Evolutionary conservation across 1,140 invertebrate genomes (phyloP), one percentile per base, ranked within the genome.

Genomic region (Conus ventricosus): DNA sequence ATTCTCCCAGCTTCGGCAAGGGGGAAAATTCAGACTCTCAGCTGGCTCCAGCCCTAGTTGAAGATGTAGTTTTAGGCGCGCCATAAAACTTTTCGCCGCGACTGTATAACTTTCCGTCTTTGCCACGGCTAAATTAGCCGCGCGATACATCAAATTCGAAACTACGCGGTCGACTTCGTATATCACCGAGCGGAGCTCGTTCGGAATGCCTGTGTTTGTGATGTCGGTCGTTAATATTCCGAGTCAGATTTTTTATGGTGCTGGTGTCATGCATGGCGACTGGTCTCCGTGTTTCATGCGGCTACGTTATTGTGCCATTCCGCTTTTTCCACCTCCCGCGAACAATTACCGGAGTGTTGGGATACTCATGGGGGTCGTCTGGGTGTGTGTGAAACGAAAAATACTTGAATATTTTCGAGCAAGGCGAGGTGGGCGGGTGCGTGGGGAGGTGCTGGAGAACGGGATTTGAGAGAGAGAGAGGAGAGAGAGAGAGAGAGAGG

Each of bases 161-260:
- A 55, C 81, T 83, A 55, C 5, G 81, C 55, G 51, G 51, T 51
- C 53, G 20, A 55, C 81, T 83, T 39, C 81, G 53, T 83, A 55
- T 10, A 83, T 83, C 81, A 83, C 81, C 51, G 20, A 51, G 57
- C 57, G 23, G 17, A 54, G 53, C 81, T 54, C 55, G 81, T 83
- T 83, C 55, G 81, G 55, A 83, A 83, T 83, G 76, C 81, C 20
- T 20, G 51, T 83, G 51, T 83, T 83, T 83, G 51, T 51, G 81
- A 83, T 83, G 81, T 57, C 53, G 81, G 13, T 53, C 55, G 81
- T 54, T 83, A 83, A 83, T 83, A 83, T 83, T 54, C 53, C 53
- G 81, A 55, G 81, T 55, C 51, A 83, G 55, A 83, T 55, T 55
- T 55, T 55, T 83, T 83, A 83, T 25, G 81, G 53, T n/a, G 53